phyloP scores from a whole-genome alignment of 1,140 invertebrate genomes.

The Colletes gigas region DNA sequence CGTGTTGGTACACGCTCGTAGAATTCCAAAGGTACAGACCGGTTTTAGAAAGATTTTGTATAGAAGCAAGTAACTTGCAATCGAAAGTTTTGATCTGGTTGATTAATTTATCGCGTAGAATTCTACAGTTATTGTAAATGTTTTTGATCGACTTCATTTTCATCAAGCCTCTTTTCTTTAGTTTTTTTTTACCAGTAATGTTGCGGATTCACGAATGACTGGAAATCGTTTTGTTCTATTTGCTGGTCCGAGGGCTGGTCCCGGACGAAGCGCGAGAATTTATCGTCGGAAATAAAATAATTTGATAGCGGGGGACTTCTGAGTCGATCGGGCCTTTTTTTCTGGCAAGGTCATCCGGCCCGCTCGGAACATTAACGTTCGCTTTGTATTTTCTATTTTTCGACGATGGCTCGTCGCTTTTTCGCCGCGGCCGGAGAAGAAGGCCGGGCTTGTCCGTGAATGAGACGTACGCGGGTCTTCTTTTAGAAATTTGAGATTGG shows the following conservation, averaged over 20 bases:
- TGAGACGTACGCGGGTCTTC: conserved; percentile 4
- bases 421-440: not conserved
- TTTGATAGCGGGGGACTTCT: conserved; percentile 8
- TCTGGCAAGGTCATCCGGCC: conserved; percentile 25
- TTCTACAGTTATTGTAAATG: no score
- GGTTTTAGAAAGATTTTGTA: no score
- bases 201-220: conserved; percentile 25
- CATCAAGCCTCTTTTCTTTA: not conserved
- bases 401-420: not conserved
- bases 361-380: not conserved
- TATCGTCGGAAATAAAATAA: conserved; percentile 50
- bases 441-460: conserved; percentile 5
- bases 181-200: conserved; percentile 8
- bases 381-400: not conserved
- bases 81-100: no score
- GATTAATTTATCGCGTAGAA: no score
- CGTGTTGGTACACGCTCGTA: no score
- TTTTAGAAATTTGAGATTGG: conserved; percentile 8
- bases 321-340: conserved; percentile 15
- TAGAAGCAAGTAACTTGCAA: no score
- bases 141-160: no score
- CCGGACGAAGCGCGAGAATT: conserved; percentile 32
- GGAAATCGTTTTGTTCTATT: conserved; percentile 12
- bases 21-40: no score
- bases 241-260: not conserved